A percentile compares a stretch with the other conserved stretches of the same genome.
phyloP scores from a whole-genome alignment of 2,113 vertebrate species.

The Zootoca vivipara region DNA sequence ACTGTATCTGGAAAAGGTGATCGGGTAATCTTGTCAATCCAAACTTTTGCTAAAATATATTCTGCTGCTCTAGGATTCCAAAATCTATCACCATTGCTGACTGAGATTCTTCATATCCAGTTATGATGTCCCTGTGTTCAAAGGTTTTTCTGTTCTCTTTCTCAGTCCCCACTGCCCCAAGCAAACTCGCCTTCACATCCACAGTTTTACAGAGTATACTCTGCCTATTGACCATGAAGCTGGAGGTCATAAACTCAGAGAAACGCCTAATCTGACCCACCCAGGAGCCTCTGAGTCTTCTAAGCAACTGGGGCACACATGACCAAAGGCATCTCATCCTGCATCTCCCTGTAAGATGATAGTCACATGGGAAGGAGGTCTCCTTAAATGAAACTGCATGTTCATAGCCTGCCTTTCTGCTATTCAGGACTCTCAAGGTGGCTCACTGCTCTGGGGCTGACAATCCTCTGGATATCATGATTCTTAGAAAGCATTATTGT shows the following conservation, averaged over 20 bases:
- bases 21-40: no score
- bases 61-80: no score
- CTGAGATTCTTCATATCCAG: no score
- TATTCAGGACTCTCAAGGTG: background rate
- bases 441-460: background rate
- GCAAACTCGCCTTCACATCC: background rate
- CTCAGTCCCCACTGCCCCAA: background rate
- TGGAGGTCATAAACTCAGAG: background rate
- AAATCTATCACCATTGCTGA: no score
- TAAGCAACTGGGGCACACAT: background rate
- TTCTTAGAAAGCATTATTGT: background rate
- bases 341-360: background rate
- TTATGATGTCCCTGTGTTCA: no score
- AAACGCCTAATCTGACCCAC: background rate
- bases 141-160: background rate
- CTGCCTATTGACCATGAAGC: background rate
- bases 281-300: background rate
- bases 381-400: background rate
- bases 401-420: background rate
- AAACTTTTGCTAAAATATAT: no score
- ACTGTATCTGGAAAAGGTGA: no score
- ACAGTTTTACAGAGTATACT: background rate
- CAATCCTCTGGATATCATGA: background rate
- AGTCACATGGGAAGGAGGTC: background rate
- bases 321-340: background rate